Evolutionary conservation across 2,888 invertebrate genomes (phyloP), one percentile per base, ranked within the genome.

Genomic region (Rhagonycha lutea): DNA sequence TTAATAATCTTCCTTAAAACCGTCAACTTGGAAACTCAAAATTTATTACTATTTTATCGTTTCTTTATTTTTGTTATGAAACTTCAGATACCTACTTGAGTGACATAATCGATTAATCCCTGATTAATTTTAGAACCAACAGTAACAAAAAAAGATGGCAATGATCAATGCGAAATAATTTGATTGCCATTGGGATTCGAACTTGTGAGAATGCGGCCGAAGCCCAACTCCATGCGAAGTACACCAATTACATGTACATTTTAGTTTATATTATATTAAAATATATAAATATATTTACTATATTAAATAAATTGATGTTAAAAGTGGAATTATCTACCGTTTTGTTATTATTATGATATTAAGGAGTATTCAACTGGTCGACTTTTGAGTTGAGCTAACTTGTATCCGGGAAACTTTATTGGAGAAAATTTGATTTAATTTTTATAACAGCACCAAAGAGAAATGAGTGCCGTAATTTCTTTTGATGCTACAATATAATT

Each of bases 401-500:
- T 87, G 86, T 87, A 87, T 87, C 86, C 87, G 86, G 85, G 84
- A 86, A 87, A 87, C 87, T 87, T 87, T 87, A 87, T 87, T 87
- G 87, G 83, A 83, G 87, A 85, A 87, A 87, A 87, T 87, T 87
- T 87, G 87, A 87, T 87, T 87, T 87, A 87, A 87, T 87, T 87
- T 87, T 87, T 87, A 86, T 87, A 87, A 86, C 86, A 85, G 85
- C 86, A 73, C 75, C 84, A 86, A 86, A 86, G 87, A 86, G 87
- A 85, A 86, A 86, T 85, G 87, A 87, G 87, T 87, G 87, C 85
- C 85, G 87, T 87, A 87, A 87, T 87, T 87, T 87, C 87, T 87
- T 87, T 87, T 87, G 87, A 87, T 86, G 87, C 86, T 85, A 85
- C 85, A 87, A 87, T 87, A 86, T 86, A 87, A 87, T 87, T 87